Base-by-base conservation (phyloP, 1,140 invertebrate species). In the Druon quercuslanigerum region DNA sequence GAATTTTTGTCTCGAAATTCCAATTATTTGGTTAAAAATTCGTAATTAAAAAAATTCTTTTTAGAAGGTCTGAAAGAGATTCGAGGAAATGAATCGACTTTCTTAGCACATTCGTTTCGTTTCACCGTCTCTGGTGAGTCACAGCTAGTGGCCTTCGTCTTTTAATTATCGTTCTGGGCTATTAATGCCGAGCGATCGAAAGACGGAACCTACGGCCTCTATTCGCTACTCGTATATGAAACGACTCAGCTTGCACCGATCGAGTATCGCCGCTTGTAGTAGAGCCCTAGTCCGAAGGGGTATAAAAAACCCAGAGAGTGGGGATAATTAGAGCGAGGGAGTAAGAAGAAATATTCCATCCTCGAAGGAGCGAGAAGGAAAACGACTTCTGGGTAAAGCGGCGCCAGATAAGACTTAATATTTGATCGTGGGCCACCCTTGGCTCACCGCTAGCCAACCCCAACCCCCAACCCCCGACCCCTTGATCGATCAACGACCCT, bases 321-420 rank as follows among this genome's bases (percentile, higher is more conserved):
- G 85, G 84, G 87, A 85, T 89, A 88, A 89, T 89, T 87, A 90
- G 87, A 87, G 82, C 82, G 78, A 81, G 83, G 82, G 81, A 81
- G 75, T 84, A 82, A 75, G 78, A 82, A 75, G 78, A 79, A 82
- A 8, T 77, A 66, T 33, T 33, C 14, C 14, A 66, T 66, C 52
- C 52, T 54, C 52, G 71, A 76, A 74, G 71, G 73, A 79, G 78
- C 73, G 51, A 74, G 51, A 80, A 77, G 76, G 57, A 76, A 46
- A 72, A 78, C 78, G 79, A 80, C 76, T 88, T 86, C 85, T 85
- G 83, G 83, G 82, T 87, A 88, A 89, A 87, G 85, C 87, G 87
- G 87, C 87, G 88, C 89, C 87, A 89, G 89, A 90, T 90, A 89
- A 90, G 88, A 89, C 88, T 89, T 90, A 89, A 90, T 89, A 89